phyloP scores from a whole-genome alignment of 2,797 vertebrate species.

The Emydoidea blandingii region DNA sequence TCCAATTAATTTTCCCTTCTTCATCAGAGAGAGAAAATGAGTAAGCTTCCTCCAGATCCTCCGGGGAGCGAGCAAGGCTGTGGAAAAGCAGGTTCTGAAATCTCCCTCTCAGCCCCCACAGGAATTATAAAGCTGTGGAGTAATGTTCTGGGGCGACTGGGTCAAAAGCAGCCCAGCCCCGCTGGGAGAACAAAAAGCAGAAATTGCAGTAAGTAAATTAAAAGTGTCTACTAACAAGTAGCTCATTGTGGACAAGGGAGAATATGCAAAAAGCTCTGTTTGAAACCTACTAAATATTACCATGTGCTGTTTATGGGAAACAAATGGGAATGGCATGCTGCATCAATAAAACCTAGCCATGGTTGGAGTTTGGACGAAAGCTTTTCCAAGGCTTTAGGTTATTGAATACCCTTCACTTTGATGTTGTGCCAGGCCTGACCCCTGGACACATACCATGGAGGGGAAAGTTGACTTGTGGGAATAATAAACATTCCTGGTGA shows the following conservation, averaged over 20 bases:
- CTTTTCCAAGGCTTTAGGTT: slow-evolving; percentile 75
- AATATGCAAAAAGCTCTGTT: slow-evolving; percentile 80
- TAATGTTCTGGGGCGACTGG: slow-evolving; percentile 36
- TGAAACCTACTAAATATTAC: slow-evolving; percentile 89
- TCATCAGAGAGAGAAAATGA: accelerated
- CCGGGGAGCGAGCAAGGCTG: accelerated
- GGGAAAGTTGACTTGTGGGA: slow-evolving; percentile 77
- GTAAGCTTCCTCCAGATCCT: accelerated
- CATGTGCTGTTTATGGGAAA: slow-evolving; percentile 94
- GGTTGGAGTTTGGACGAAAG: slow-evolving; percentile 79
- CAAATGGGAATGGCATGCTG: slow-evolving; percentile 89
- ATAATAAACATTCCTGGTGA: slow-evolving; percentile 76
- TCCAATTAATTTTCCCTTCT: not conserved
- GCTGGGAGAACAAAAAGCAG: slow-evolving; percentile 56
- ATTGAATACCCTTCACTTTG: slow-evolving; percentile 83
- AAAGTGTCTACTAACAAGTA: slow-evolving; percentile 87
- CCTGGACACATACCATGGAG: slow-evolving; percentile 61
- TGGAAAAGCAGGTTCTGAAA: not conserved
- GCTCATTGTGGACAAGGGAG: slow-evolving; percentile 83
- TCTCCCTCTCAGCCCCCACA: not conserved
- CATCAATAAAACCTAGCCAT: slow-evolving; percentile 70
- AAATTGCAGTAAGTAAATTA: slow-evolving; percentile 78
- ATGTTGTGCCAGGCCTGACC: slow-evolving; percentile 84
- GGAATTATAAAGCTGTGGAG: not conserved
- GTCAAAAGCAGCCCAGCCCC: slow-evolving; percentile 53